Evolutionary conservation across 30 jellyfish, hydroid and myxozoan genomes (phyloP).

Genomic region (Chrysaora quinquecirrha): DNA sequence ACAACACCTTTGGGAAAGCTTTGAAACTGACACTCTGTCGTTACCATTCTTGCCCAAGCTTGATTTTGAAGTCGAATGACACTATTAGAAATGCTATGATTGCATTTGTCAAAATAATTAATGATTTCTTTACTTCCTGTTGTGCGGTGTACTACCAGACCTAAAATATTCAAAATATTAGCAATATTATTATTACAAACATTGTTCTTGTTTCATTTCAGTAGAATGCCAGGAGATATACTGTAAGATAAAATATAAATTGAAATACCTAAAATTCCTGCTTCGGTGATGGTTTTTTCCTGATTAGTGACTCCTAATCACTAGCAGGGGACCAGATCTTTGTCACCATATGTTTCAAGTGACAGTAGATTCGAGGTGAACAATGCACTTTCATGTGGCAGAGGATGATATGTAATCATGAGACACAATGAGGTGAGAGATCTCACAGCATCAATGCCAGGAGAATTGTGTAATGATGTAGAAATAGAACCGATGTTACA

Average conservation of each 20-base stretch:
- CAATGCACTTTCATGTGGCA: too few species aligned
- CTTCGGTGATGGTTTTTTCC: conserved; percentile 28
- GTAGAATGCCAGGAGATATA: too few species aligned
- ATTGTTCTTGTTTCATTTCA: too few species aligned
- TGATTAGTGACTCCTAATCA: conserved; percentile 33
- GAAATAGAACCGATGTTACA: too few species aligned
- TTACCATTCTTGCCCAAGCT: conserved; percentile 33
- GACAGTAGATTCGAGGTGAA: too few species aligned
- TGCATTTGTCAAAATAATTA: conserved; percentile 7
- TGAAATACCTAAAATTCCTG: conserved; percentile 22
- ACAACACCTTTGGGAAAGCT: conserved; percentile 15
- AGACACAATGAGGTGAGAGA: too few species aligned
- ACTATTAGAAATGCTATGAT: background rate
- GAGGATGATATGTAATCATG: too few species aligned
- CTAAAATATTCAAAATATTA: background rate
- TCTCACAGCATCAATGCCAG: too few species aligned
- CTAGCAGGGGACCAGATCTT: conserved; percentile 47
- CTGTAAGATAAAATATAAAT: background rate
- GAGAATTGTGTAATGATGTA: too few species aligned
- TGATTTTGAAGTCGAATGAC: conserved; percentile 24
- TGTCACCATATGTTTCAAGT: background rate
- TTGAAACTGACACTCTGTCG: background rate
- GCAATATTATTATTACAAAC: too few species aligned
- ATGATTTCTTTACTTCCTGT: conserved; percentile 18
- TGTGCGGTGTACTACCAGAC: conserved; percentile 28